Base-by-base conservation (phyloP, 2,113 vertebrate species). In the Gadus macrocephalus region DNA sequence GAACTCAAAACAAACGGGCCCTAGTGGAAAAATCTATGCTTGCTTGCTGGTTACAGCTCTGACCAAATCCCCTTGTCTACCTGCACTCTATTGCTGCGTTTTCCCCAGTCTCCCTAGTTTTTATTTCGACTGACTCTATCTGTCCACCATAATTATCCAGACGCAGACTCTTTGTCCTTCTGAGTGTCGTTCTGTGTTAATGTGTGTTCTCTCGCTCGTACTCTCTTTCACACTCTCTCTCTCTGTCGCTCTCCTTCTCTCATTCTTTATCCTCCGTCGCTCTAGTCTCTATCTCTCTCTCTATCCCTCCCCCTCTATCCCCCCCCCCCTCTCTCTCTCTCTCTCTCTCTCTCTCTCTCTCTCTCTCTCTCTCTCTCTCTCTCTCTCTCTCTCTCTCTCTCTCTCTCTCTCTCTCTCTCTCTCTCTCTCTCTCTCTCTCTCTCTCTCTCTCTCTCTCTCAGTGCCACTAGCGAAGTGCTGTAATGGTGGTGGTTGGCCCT, bases 401-500 rank as follows among this genome's bases (percentile, higher is more conserved):
- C 59, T 64, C 91, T 86, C 86, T 85, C 87, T 87, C 63, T 87
- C 90, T 85, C 72, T 75, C 69, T 49, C 65, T 77, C 65, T 58
- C 62, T 61, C 87, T 90, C 88, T 87, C 85, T 86, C 84, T 83
- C 56, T 87, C 90, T 86, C 38, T 63, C 28, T 63, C 42, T 60
- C 25, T 78, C 53, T 19, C 59, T 55, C 61, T 69, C 58, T 56
- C 72, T 68, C 76, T 42, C 81, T 60, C 6, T 20, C 14, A 56
- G 53, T 17, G 17, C 14, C 17, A 56, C 14, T 17, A 72, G 62
- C 80, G 83, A 67, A 42, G 85, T 86, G 91, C 91, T 93, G 95
- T 94, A 95, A 94, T 94, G 90, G 93, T 92, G 89, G 92, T 89
- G 90, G 91, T 88, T 80, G 89, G 94, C 95, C 94, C 94, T 91